These are phyloP conservation scores for Mobula birostris DNA, from an alignment of 2,113 vertebrate genomes.

Conservation along the genomic window DNA sequence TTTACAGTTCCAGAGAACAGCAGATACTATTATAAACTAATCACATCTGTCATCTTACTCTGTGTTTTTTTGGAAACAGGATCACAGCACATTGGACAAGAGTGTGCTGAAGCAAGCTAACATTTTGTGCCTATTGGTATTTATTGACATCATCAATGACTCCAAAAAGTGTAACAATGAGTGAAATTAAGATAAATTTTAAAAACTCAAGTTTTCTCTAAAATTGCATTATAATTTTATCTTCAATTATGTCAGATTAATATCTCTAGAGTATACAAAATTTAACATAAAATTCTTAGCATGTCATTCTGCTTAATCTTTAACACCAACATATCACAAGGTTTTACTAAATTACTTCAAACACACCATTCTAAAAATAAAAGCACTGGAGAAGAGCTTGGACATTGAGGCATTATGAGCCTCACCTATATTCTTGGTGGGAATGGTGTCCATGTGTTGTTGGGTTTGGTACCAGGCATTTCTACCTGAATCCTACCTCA, in stretches of 20 bases:
- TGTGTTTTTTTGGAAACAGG: not conserved
- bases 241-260: not conserved
- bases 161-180: not conserved
- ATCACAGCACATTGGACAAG: not conserved
- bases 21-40: not conserved
- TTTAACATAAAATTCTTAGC: not conserved
- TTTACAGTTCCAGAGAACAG: not conserved
- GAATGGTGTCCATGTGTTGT: not conserved
- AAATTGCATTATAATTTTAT: not conserved
- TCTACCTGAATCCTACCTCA: not conserved
- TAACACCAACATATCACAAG: not conserved
- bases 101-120: not conserved
- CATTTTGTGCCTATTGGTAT: not conserved
- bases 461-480: not conserved
- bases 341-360: not conserved
- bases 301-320: not conserved
- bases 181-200: not conserved
- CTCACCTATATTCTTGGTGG: not conserved
- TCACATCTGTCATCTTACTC: not conserved
- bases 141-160: not conserved
- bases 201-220: not conserved
- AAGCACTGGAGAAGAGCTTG: not conserved
- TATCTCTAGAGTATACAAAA: not conserved
- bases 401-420: not conserved
- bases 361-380: not conserved